Percentiles rank a stretch among this genome's conserved stretches.
These are phyloP conservation scores for Drosophila funebris DNA, from an alignment of 1,140 invertebrate species.

Conservation along the genomic window DNA sequence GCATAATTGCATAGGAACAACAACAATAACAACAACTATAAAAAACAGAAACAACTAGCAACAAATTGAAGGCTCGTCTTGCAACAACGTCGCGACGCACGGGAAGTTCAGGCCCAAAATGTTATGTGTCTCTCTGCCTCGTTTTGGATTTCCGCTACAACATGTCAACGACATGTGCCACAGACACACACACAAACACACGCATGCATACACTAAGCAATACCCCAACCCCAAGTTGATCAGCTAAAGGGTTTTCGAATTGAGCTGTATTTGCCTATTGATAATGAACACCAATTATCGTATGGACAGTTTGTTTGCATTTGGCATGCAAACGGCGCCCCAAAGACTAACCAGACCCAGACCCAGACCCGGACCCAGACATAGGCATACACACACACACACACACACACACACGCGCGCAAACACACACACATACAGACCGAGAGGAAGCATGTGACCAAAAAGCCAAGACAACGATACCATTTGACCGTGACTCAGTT, in stretches of 20 bases:
- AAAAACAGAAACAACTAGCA: background rate
- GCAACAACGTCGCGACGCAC: slow-evolving; percentile 17
- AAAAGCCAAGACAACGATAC: slow-evolving; percentile 8
- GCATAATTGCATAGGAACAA: slow-evolving; percentile 55
- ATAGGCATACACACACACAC: background rate
- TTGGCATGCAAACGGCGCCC: slow-evolving; percentile 47
- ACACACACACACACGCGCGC: background rate
- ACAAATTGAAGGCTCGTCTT: slow-evolving; percentile 5
- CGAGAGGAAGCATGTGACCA: slow-evolving; percentile 26
- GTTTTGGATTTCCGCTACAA: slow-evolving; percentile 66
- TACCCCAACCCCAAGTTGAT: slow-evolving; percentile 24
- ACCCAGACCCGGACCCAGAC: background rate
- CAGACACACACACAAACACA: background rate
- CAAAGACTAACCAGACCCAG: slow-evolving; percentile 28
- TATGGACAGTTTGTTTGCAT: slow-evolving; percentile 61
- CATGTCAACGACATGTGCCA: slow-evolving; percentile 41
- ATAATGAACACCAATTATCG: slow-evolving; percentile 77
- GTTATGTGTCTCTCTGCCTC: slow-evolving; percentile 3
- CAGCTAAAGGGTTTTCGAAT: slow-evolving; percentile 66
- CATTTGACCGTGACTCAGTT: slow-evolving; percentile 70
- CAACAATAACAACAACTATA: slow-evolving; percentile 13
- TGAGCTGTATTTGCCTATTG: slow-evolving; percentile 78
- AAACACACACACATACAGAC: background rate
- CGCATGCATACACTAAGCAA: background rate
- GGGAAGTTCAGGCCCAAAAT: slow-evolving; percentile 68